Percentiles rank a stretch among this genome's conserved stretches.
phyloP scores from a whole-genome alignment of 2,888 invertebrate genomes.

The Drosophila seclusa region DNA sequence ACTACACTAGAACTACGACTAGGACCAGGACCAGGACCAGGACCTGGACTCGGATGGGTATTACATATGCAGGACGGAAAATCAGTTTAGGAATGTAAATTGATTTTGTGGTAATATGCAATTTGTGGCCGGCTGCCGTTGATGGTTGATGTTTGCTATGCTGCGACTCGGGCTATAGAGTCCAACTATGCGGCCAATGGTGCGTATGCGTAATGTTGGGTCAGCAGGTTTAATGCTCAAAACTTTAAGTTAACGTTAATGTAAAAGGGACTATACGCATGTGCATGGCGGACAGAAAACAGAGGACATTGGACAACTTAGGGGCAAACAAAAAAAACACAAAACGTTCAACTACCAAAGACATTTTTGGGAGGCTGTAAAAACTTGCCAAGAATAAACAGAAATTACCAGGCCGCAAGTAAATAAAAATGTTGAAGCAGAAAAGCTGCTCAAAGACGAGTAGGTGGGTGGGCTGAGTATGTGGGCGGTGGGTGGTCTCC shows the following conservation, averaged over 20 bases:
- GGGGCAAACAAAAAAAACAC: conserved; percentile 14
- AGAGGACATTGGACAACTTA: conserved; percentile 54
- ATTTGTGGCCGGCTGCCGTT: conserved; percentile 52
- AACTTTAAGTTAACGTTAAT: conserved; percentile 51
- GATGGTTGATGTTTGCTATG: conserved; percentile 7
- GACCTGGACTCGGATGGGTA: conserved; percentile 5
- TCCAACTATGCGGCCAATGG: conserved; percentile 62
- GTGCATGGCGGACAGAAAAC: conserved; percentile 4
- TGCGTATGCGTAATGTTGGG: conserved; percentile 71
- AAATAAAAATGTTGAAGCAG: conserved; percentile 78
- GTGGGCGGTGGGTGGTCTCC: background rate
- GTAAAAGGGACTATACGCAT: conserved; percentile 12
- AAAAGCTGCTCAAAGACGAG: conserved; percentile 70
- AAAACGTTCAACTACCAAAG: conserved; percentile 56
- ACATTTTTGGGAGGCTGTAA: conserved; percentile 54
- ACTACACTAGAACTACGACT: background rate
- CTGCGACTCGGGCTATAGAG: background rate
- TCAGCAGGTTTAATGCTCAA: conserved; percentile 54
- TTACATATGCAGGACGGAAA: conserved; percentile 66
- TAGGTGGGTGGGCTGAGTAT: background rate
- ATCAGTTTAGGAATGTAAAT: conserved; percentile 79
- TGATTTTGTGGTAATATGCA: conserved; percentile 78
- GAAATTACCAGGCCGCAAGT: conserved; percentile 74
- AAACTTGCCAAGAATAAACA: conserved; percentile 77
- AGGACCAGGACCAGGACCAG: background rate